Percentiles rank a stretch among this genome's conserved stretches.
Conservation (phyloP, 1,140 invertebrate species). For the Pogonomyrmex californicus region DNA sequence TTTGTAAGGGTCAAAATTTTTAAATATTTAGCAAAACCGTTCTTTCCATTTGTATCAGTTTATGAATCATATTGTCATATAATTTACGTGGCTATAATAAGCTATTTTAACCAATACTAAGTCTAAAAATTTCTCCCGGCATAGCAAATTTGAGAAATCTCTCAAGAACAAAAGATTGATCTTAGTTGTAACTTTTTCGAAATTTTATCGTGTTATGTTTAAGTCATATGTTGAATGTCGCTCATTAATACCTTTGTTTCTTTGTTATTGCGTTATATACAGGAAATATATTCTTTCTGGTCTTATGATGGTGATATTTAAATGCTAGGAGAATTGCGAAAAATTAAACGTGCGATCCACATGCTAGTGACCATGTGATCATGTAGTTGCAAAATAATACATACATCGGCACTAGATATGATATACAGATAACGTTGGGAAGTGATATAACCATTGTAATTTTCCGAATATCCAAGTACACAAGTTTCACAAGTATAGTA, state of each 20-base stretch:
- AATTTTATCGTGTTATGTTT: conserved; percentile 55
- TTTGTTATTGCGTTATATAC: conserved; percentile 49
- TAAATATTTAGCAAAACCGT: too few species aligned
- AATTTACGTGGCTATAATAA: not conserved
- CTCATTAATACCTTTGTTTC: conserved; percentile 77
- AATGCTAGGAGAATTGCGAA: conserved; percentile 43
- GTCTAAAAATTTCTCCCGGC: conserved; percentile 28
- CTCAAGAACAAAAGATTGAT: not conserved
- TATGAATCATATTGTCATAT: not conserved
- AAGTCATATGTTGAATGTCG: conserved; percentile 55
- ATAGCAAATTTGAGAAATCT: not conserved
- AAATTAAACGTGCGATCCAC: not conserved
- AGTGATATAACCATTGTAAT: not conserved
- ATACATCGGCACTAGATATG: not conserved
- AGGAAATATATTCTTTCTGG: conserved; percentile 69
- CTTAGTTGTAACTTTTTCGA: conserved; percentile 31
- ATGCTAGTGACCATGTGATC: not conserved
- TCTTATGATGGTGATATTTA: conserved; percentile 56
- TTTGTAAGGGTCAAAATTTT: too few species aligned
- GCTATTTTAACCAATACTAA: not conserved
- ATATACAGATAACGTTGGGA: not conserved
- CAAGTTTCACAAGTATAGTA: not conserved
- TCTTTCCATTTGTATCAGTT: too few species aligned
- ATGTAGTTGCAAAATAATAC: not conserved
- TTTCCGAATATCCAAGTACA: not conserved